Base-by-base conservation (phyloP, 2,113 vertebrate species). In the Oncorhynchus mykiss region DNA sequence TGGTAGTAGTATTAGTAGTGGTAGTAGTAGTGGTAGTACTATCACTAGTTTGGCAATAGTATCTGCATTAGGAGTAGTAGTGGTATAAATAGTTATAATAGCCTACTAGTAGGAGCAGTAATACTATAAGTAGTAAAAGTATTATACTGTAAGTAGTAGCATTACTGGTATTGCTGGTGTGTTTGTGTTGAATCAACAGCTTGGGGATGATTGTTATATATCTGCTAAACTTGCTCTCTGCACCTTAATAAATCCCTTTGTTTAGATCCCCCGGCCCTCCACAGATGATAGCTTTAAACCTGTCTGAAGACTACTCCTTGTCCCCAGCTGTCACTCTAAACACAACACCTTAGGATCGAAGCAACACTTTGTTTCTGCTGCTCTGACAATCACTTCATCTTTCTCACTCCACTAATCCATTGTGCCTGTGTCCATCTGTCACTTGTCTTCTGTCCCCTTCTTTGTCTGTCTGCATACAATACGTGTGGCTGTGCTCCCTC, bases 341-440 rank as follows among this genome's bases (percentile, higher is more conserved):
- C 51, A 76, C 70, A 57, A 78, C 27, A 87, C 90, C 89, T 87
- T 73, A 67, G 84, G 88, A 91, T 87, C 87, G 90, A 89, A 90
- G 83, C 78, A 76, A 76, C 86, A 84, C 84, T 91, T 92, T 91
- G 89, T 90, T 88, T 87, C 85, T 84, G 82, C 77, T 77, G 80
- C 85, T 91, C 85, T 88, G 89, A 93, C 89, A 92, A 91, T 90
- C 85, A 84, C 84, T 90, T 87, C 74, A 84, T 90, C 84, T 85
- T 89, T 83, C 60, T 83, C 72, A 78, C 78, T 85, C 77, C 80
- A 84, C 82, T 88, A 81, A 87, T 92, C 84, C 88, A 86, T 88
- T 90, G 78, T 83, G 83, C 72, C 74, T 64, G 70, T 89, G 85
- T 85, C 77, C 78, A 77, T 45, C 39, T 45, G 39, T 45, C 39